A percentile compares a stretch with the other conserved stretches of the same genome.
These are phyloP conservation scores for Oxygymnocypris stewartii DNA, from an alignment of 2,113 vertebrate species.

Conservation along the genomic window DNA sequence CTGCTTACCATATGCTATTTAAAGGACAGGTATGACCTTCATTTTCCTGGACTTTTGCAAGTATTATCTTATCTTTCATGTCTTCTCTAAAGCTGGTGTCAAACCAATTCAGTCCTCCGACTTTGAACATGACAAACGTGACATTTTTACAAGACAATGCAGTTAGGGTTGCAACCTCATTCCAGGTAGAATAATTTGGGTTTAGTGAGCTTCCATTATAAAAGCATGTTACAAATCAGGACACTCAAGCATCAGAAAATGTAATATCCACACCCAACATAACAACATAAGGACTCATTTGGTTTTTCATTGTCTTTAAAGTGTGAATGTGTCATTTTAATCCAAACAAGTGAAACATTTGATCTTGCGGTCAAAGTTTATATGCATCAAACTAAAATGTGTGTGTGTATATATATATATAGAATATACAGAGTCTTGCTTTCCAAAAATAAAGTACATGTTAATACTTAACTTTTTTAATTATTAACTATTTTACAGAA, in stretches of 20 bases:
- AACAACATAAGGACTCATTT: background rate
- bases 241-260: background rate
- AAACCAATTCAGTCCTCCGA: background rate
- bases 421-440: too few species aligned
- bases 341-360: background rate
- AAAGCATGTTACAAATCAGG: conserved; percentile 20
- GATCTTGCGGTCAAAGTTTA: background rate
- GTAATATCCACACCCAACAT: background rate
- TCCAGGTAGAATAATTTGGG: conserved; percentile 21
- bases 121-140: conserved; percentile 9
- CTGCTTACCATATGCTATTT: conserved; percentile 10
- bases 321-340: background rate
- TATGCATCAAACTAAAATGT: background rate
- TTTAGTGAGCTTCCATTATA: conserved; percentile 3
- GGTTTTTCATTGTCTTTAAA: background rate
- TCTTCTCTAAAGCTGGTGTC: background rate
- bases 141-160: background rate
- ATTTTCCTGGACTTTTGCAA: background rate
- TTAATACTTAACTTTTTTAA: too few species aligned
- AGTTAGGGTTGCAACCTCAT: conserved; percentile 16
- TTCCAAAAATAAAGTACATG: too few species aligned
- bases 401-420: too few species aligned
- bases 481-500: too few species aligned
- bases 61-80: background rate
- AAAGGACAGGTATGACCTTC: conserved; percentile 10